Conservation (phyloP, 2,113 vertebrate species). For the Rhadina sibilatrix region DNA sequence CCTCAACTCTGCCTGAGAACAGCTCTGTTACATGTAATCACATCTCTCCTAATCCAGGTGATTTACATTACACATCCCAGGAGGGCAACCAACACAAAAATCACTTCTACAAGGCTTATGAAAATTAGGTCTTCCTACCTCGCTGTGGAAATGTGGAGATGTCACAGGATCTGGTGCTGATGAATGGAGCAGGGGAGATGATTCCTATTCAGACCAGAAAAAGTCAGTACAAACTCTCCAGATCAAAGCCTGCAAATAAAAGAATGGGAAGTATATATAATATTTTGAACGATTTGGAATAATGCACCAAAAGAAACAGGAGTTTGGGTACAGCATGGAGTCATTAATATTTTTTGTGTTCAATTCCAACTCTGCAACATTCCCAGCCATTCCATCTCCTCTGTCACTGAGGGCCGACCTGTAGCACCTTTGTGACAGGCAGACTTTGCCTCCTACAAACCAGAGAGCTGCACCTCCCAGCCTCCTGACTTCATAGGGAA, state of each 20-base stretch:
- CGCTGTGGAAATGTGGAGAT: background rate
- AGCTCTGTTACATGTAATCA: background rate
- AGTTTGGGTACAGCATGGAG: background rate
- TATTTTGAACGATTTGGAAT: background rate
- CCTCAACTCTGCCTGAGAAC: background rate
- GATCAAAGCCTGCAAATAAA: constrained; percentile 42
- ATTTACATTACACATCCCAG: background rate
- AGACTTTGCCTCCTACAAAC: background rate
- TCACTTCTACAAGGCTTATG: background rate
- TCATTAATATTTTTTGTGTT: background rate
- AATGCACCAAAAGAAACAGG: background rate
- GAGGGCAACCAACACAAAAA: background rate
- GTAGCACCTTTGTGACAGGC: background rate
- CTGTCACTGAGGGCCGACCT: background rate
- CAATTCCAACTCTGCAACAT: background rate
- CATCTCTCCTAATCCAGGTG: background rate
- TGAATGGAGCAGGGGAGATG: background rate
- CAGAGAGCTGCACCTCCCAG: background rate
- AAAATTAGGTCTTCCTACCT: constrained; percentile 55
- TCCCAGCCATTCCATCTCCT: background rate
- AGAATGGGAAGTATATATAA: background rate
- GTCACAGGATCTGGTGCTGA: background rate
- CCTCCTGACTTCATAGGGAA: background rate
- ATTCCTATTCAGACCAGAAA: background rate
- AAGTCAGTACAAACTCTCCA: background rate